Conservation (phyloP, 2,888 invertebrate genomes). For the Leucophora obtusa region DNA sequence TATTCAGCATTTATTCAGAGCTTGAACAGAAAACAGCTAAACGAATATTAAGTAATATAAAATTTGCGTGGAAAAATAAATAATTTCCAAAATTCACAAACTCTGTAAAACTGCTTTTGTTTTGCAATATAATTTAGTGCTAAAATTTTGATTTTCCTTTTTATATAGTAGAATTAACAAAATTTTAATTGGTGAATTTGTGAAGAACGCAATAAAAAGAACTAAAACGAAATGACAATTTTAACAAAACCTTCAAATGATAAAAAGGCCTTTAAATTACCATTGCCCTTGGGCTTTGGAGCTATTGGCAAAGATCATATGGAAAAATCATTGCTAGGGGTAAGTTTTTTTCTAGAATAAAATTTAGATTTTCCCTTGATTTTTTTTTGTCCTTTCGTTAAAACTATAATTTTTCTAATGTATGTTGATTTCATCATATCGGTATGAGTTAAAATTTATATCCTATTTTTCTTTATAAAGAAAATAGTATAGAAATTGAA, state of each 20-base stretch:
- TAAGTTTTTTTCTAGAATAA: conserved; percentile 68
- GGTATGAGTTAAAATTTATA: conserved; percentile 1
- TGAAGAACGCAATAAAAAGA: neutral
- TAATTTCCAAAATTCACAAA: neutral
- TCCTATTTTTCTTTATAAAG: neutral
- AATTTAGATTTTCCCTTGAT: conserved; percentile 27
- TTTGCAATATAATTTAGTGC: neutral
- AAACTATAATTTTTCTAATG: neutral
- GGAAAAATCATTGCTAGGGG: conserved; percentile 67
- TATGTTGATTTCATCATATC: conserved; percentile 39
- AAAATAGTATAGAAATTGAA: no score
- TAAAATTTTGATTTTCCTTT: neutral
- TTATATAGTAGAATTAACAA: neutral
- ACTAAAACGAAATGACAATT: conserved; percentile 84
- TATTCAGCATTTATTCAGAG: conserved; percentile 27
- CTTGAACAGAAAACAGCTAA: conserved; percentile 23
- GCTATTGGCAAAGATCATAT: conserved; percentile 54
- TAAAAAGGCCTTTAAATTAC: conserved; percentile 85
- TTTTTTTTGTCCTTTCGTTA: conserved; percentile 41
- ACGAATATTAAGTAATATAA: neutral
- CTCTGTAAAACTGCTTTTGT: neutral
- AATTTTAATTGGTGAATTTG: neutral
- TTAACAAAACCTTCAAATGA: conserved; percentile 86
- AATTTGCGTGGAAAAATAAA: conserved; percentile 4
- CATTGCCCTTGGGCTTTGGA: conserved; percentile 81